These are phyloP conservation scores for Shinisaurus crocodilurus DNA, from an alignment of 2,113 vertebrate species.

Conservation along the genomic window DNA sequence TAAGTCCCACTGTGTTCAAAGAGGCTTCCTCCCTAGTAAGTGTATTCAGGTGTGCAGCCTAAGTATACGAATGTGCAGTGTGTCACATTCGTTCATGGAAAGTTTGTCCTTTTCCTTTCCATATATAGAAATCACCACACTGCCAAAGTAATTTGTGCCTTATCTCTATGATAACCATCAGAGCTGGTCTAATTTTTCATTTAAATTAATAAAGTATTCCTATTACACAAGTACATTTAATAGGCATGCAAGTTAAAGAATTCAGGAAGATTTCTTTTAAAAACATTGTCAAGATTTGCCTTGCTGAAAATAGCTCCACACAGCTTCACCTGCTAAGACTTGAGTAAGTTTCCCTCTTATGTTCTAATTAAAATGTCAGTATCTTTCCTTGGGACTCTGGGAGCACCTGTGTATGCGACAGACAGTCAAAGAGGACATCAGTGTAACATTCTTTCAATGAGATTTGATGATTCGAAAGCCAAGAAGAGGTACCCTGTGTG, in stretches of 20 bases:
- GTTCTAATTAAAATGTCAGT: constrained; percentile 18
- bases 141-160: not conserved
- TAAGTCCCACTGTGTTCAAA: not conserved
- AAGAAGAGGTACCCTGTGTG: not conserved
- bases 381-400: not conserved
- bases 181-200: not conserved
- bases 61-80: too few species aligned
- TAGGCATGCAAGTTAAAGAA: constrained; percentile 15
- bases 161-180: not conserved
- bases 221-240: not conserved
- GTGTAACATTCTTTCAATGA: constrained; percentile 14
- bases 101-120: not conserved
- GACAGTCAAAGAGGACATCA: not conserved
- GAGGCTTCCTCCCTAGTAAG: not conserved
- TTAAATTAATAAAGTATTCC: constrained; percentile 17
- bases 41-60: not conserved
- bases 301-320: not conserved
- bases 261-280: constrained; percentile 10
- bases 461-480: not conserved
- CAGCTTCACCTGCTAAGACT: constrained; percentile 22
- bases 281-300: not conserved
- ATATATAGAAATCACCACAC: not conserved
- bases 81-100: not conserved
- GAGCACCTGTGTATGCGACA: not conserved
- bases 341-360: not conserved